Evolutionary conservation across 2,888 invertebrate genomes (phyloP), one percentile per base, ranked within the genome.

Genomic region (Ophion obscuratus): DNA sequence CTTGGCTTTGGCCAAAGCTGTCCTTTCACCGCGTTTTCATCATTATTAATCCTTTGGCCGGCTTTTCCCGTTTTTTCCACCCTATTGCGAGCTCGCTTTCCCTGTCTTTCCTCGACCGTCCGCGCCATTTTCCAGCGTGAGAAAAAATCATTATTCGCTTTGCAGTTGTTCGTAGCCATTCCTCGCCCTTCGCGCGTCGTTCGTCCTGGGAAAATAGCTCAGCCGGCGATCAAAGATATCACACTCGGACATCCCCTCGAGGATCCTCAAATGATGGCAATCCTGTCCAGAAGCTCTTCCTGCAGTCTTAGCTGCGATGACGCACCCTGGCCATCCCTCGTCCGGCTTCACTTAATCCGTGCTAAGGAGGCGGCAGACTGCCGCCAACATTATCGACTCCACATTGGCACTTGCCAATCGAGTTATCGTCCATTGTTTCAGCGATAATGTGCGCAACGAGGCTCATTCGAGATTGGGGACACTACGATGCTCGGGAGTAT

Each of bases 351-450:
- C 53, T 53, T 53, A 0, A 7, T 61, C 61, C 61, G 61, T 24
- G 24, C 20, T 24, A 61, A 92, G 91, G 91, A 91, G 92, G 90
- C 88, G 90, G 87, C 87, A 89, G 31, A 31, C 31, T 31, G 31
- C 31, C 31, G 31, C 31, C 31, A 31, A 31, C 90, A 90, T 92
- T 93, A 93, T 92, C 92, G 92, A 91, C 90, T 91, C 88, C 86
- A 88, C 91, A 92, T 91, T 90, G 90, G 89, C 88, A 88, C 88
- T 89, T 89, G 89, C 91, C 90, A 90, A 92, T 91, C 92, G 91
- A 93, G 92, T 93, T 93, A 93, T 91, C 90, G 91, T 91, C 88
- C 88, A 89, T 91, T 91, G 92, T 92, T 91, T 90, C 90, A 91
- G 88, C 89, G 90, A 87, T 89, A 83, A 85, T 87, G 84, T 86